Evolutionary conservation across 2,888 invertebrate genomes (phyloP), one percentile per base, ranked within the genome.

Genomic region (Magallana nippona): DNA sequence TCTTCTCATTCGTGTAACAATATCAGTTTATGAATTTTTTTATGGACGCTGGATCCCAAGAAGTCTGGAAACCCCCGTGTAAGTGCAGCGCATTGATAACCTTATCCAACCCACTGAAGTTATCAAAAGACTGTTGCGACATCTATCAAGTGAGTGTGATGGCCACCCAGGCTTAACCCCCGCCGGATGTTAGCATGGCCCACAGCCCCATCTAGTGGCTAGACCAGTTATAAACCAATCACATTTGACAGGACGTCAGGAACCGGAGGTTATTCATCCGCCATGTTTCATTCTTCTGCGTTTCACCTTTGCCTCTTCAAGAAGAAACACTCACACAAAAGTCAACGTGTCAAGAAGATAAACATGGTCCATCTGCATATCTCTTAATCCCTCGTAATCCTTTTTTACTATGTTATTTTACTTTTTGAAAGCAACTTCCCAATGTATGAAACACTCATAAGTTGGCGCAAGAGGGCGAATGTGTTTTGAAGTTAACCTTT

Each of bases 211-310:
- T 71, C 71, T 71, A 27, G 71, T 71, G 71, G 63, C 27, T 27
- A 32, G 71, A 22, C 32, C 27, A 32, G 71, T 71, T 71, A 71
- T 71, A 71, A 71, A 71, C 71, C 71, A 71, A 71, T 71, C 71
- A 71, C 22, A 71, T 71, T 71, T 71, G 71, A 71, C 71, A 71
- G 27, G 71, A 71, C 32, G 71, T 71, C 71, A 71, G 71, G 32
- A 27, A 71, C 71, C 71, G 71, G 71, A 71, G 71, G 71, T 71
- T 71, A 27, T 27, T 71, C 71, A 27, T 71, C 27, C 71, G 71
- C 71, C 27, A 63, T 71, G 71, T 71, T 71, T 71, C 71, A 71
- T 71, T 71, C 32, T 71, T 71, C 71, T 71, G 27, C 11, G 71
- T 27, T 71, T 71, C 71, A 71, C 71, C 71, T 71, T 71, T 71